Conservation (phyloP, 1,140 invertebrate species). For the Danaus plexippus region DNA sequence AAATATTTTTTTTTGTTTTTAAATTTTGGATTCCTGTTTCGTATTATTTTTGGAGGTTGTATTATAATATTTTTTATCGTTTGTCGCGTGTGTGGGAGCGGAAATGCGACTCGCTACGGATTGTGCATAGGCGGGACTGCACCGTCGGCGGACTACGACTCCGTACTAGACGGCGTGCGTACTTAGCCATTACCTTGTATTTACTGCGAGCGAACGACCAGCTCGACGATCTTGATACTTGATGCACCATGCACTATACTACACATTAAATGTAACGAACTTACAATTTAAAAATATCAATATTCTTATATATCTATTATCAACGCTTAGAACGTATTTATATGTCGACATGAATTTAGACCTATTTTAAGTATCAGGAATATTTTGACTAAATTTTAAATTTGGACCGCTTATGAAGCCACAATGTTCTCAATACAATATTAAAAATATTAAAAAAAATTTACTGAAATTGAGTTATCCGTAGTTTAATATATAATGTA, state of each 20-base stretch:
- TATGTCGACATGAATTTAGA: too few relatives aligned
- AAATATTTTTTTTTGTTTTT: conserved; percentile 49
- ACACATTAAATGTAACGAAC: not conserved
- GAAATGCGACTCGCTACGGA: conserved; percentile 64
- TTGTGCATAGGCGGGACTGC: conserved; percentile 69
- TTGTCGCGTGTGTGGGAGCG: conserved; percentile 58
- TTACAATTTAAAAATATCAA: too few relatives aligned
- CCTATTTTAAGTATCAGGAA: too few relatives aligned
- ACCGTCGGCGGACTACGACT: conserved; percentile 43
- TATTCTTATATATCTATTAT: too few relatives aligned
- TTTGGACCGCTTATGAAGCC: too few relatives aligned
- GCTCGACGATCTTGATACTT: conserved; percentile 50
- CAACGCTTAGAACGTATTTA: too few relatives aligned
- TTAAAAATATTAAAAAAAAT: too few relatives aligned
- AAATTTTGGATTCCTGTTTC: conserved; percentile 30
- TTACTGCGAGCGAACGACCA: conserved; percentile 53
- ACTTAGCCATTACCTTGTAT: conserved; percentile 72
- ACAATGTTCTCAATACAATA: too few relatives aligned
- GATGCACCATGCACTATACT: conserved; percentile 10
- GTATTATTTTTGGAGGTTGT: conserved; percentile 41
- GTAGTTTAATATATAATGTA: too few relatives aligned
- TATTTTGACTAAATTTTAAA: too few relatives aligned
- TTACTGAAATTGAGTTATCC: too few relatives aligned
- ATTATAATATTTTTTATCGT: conserved; percentile 36
- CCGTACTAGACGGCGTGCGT: conserved; percentile 66